phyloP scores from a whole-genome alignment of 2,797 vertebrate species.

The Hippoglossus hippoglossus region DNA sequence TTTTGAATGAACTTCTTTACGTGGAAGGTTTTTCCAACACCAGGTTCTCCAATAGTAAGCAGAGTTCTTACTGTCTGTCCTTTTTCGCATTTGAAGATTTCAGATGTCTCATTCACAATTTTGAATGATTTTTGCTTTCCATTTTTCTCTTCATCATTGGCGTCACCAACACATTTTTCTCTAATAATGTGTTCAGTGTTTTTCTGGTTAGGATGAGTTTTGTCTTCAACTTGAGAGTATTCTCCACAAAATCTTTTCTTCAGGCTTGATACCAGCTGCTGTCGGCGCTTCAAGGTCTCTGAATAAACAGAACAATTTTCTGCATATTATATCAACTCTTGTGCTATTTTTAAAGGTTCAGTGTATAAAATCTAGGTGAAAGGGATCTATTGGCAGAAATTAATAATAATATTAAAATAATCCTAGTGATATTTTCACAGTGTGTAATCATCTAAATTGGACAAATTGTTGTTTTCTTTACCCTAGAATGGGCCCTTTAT shows the following conservation, averaged over 20 bases:
- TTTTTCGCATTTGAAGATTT: constrained; percentile 19
- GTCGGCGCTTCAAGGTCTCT: constrained; percentile 10
- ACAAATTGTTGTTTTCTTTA: too few relatives aligned
- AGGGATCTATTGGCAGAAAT: too few relatives aligned
- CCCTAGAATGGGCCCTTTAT: too few relatives aligned
- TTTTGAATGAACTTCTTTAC: not conserved
- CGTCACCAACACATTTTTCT: not conserved
- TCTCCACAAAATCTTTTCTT: accelerated
- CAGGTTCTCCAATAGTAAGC: constrained; percentile 40
- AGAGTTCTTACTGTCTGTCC: not conserved
- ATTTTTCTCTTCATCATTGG: not conserved
- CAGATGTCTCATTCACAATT: not conserved
- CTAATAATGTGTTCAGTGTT: constrained; percentile 51
- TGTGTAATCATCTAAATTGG: too few relatives aligned
- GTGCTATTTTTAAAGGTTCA: not conserved
- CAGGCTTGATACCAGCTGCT: not conserved
- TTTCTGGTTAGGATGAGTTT: constrained; percentile 7
- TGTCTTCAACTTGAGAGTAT: not conserved
- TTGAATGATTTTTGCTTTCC: accelerated
- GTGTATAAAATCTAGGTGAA: too few relatives aligned
- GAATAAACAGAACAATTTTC: not conserved
- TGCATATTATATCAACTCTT: not conserved
- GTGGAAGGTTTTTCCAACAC: constrained; percentile 37
- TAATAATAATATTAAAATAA: too few relatives aligned
- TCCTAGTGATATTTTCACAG: too few relatives aligned